A percentile compares a stretch with the other conserved stretches of the same genome.
Evolutionary conservation across 2,797 vertebrate genomes (phyloP).

Genomic region (Gymnoscopelus microlampas): DNA sequence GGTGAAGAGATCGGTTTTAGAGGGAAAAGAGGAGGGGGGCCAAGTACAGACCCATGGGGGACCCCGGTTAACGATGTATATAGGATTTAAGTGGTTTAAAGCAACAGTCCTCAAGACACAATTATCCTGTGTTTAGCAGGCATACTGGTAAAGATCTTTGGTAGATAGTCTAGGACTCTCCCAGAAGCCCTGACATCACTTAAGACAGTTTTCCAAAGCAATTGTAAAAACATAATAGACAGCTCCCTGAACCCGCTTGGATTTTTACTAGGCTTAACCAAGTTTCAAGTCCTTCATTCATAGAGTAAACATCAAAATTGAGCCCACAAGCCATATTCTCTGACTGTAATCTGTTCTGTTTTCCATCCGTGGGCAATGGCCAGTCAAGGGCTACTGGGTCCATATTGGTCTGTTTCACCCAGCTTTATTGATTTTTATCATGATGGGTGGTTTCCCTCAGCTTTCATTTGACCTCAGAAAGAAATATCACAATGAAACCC

Average conservation of each 20-base stretch:
- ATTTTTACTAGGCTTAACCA: conserved; percentile 83
- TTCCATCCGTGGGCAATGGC: conserved; percentile 26
- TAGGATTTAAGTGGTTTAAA: too few relatives aligned
- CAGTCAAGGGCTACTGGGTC: conserved; percentile 10
- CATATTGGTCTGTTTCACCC: conserved; percentile 1
- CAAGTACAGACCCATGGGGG: too few relatives aligned
- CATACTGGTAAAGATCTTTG: conserved; percentile 79
- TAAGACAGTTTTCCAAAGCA: conserved; percentile 81
- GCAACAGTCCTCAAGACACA: too few relatives aligned
- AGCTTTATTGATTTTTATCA: conserved; percentile 6
- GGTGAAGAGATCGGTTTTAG: too few relatives aligned
- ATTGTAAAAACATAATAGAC: conserved; percentile 85
- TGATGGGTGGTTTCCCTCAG: background rate
- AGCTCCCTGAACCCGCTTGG: conserved; percentile 85
- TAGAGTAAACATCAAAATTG: conserved; percentile 44
- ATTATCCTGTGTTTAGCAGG: conserved; percentile 66
- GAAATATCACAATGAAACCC: conserved; percentile 3
- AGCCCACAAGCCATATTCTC: conserved; percentile 21
- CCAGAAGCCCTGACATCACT: conserved; percentile 81
- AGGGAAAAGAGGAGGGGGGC: too few relatives aligned
- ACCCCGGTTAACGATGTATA: too few relatives aligned
- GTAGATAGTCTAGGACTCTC: conserved; percentile 78
- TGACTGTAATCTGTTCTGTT: conserved; percentile 32
- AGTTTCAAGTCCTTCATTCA: conserved; percentile 72
- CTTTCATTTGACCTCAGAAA: conserved; percentile 5